Evolutionary conservation across 2,888 invertebrate genomes (phyloP).

Genomic region (Odontomyia ornata): DNA sequence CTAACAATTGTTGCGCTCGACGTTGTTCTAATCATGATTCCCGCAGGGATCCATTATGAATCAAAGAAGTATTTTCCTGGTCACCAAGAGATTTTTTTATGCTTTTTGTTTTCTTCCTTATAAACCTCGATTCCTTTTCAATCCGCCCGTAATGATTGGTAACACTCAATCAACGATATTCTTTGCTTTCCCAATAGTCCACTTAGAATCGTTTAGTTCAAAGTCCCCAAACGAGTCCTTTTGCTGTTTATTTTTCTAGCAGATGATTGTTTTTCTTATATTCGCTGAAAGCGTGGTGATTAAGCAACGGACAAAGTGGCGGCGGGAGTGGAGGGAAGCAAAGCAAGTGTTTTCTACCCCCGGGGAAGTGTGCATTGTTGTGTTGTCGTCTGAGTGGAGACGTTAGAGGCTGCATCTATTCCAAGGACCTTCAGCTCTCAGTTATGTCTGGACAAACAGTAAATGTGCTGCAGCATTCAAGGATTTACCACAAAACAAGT

Average conservation of each 20-base stretch:
- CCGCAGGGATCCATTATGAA: too few species aligned
- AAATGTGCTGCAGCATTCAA: neutral
- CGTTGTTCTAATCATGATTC: too few species aligned
- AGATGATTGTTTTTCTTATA: conserved; percentile 49
- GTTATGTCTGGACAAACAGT: conserved; percentile 11
- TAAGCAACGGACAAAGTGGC: conserved; percentile 44
- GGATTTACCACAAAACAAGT: conserved; percentile 22
- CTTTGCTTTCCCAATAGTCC: neutral
- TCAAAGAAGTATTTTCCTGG: too few species aligned
- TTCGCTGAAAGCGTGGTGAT: conserved; percentile 45
- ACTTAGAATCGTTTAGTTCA: conserved; percentile 6
- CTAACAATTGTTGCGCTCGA: too few species aligned
- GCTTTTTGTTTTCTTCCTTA: too few species aligned
- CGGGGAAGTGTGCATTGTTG: conserved; percentile 12
- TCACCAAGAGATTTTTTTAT: too few species aligned
- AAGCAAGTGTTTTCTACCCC: neutral
- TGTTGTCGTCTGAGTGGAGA: conserved; percentile 25
- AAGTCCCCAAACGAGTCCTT: conserved; percentile 14
- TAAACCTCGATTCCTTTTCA: too few species aligned
- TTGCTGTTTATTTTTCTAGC: conserved; percentile 48
- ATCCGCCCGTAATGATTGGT: neutral
- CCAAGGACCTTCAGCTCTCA: neutral
- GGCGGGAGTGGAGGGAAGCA: conserved; percentile 27
- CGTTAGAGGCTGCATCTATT: neutral
- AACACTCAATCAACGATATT: neutral